Evolutionary conservation across 2,888 invertebrate species (phyloP).

Genomic region (Nasonia oneida): DNA sequence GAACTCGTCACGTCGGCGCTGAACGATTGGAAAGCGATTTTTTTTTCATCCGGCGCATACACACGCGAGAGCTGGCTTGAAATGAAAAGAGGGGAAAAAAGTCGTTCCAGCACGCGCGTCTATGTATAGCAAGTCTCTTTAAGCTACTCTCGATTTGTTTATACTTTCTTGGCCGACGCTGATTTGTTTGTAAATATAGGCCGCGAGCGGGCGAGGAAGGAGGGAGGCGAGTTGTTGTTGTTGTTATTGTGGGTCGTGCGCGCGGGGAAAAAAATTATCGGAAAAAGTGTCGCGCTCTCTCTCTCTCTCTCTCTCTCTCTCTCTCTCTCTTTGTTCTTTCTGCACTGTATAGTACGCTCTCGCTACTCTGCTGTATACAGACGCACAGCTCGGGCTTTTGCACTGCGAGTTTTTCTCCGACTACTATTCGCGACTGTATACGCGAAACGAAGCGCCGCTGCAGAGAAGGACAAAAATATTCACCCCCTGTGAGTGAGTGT

Average conservation of each 20-base stretch:
- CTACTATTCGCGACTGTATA: background rate
- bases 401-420: background rate
- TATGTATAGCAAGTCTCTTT: background rate
- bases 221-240: background rate
- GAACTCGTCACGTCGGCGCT: conserved; percentile 13
- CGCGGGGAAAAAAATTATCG: conserved; percentile 36
- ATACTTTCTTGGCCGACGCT: background rate
- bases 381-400: background rate
- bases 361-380: background rate
- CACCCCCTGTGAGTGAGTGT: background rate
- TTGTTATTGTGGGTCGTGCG: background rate
- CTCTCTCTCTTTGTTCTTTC: conserved; percentile 22
- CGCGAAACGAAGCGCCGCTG: background rate
- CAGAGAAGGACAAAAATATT: background rate
- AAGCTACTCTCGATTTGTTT: background rate
- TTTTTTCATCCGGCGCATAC: background rate
- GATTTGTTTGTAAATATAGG: conserved; percentile 17
- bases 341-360: background rate
- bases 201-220: background rate
- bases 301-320: background rate
- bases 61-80: background rate
- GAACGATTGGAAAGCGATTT: conserved; percentile 41
- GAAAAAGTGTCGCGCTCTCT: conserved; percentile 22
- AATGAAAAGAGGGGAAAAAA: background rate
- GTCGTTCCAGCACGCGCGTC: background rate